Base-by-base conservation (phyloP, 1,140 invertebrate species). In the Oncopodura yosiiana region DNA sequence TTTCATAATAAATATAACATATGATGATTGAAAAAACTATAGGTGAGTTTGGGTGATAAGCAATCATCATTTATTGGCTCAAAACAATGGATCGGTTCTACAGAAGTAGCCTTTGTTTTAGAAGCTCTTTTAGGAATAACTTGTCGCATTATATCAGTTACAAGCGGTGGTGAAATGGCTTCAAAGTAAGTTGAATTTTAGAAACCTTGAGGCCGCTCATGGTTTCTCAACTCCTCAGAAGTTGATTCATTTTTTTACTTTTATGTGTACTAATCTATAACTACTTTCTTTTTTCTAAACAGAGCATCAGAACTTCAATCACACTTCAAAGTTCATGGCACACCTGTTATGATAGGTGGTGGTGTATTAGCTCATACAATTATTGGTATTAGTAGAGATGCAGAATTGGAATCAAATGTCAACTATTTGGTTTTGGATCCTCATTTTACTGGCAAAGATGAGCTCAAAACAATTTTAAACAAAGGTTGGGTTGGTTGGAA, bases 311-410 rank as follows among this genome's bases (percentile, higher is more conserved):
- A 93, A 68, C 73, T 99, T 46, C 75, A 83, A 1, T 74, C 83
- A 67, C 96, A 99, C 75, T 99, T 99, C 70, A 74, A 86, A 61
- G 85, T 77, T 34, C 83, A 96, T 67, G 94, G 94, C 45, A 92
- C 90, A 37, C 95, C 96, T 11, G 79, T 99, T 53, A 99, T 99
- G 96, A 97, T 99, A 65, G 91, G 94, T 66, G 96, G 96, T 23
- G 94, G 94, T 63, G 89, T 94, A 26, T 74, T 97, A 59, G 96
- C 96, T 18, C 94, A 99, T 67, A 99, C 95, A 30, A 97, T 99
- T 56, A 73, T 99, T 53, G 96, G 96, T 3, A 81, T 99, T 2
- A 84, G 88, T 68, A 92, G 85, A 65, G 85, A 93, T 68, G 76
- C 83, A 50, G 69, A 77, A 27, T 84, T 80, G 14, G 80, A 78